These are phyloP conservation scores for Trogon melanurus DNA, from an alignment of 2,113 vertebrate species.

Conservation along the genomic window DNA sequence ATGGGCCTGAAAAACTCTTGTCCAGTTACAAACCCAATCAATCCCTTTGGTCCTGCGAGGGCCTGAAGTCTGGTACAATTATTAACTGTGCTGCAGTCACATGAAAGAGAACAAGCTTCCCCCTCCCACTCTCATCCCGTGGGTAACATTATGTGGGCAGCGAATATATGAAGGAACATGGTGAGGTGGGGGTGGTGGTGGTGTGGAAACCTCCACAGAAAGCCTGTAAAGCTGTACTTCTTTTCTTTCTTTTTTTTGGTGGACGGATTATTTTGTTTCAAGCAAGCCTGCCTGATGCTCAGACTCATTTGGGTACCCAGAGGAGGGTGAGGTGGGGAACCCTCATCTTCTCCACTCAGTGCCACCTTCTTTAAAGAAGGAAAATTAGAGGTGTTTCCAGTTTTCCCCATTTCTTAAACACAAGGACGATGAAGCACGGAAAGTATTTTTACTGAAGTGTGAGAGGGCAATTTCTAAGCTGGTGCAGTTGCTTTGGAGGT, in stretches of 20 bases:
- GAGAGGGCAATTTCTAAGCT: background rate
- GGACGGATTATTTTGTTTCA: background rate
- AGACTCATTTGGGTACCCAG: rapidly evolving
- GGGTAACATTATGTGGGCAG: slow-evolving; percentile 36
- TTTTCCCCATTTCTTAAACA: background rate
- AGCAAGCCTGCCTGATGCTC: background rate
- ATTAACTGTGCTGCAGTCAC: slow-evolving; percentile 47
- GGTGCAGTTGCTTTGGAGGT: background rate
- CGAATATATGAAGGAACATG: background rate
- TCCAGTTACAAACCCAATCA: background rate
- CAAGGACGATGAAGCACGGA: background rate
- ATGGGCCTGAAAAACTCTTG: slow-evolving; percentile 7
- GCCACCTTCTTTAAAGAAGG: background rate
- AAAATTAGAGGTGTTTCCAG: background rate
- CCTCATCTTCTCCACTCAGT: background rate
- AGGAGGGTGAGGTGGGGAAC: background rate
- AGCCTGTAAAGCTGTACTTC: background rate
- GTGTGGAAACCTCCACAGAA: background rate
- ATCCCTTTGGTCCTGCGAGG: background rate
- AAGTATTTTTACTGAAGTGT: background rate
- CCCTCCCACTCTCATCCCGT: background rate
- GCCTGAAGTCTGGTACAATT: slow-evolving; percentile 34
- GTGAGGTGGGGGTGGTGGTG: background rate
- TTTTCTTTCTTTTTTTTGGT: background rate
- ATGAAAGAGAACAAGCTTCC: slow-evolving; percentile 23